Evolutionary conservation across 1,140 invertebrate species (phyloP), one percentile per base, ranked within the genome.

Genomic region (Callitettix versicolor): DNA sequence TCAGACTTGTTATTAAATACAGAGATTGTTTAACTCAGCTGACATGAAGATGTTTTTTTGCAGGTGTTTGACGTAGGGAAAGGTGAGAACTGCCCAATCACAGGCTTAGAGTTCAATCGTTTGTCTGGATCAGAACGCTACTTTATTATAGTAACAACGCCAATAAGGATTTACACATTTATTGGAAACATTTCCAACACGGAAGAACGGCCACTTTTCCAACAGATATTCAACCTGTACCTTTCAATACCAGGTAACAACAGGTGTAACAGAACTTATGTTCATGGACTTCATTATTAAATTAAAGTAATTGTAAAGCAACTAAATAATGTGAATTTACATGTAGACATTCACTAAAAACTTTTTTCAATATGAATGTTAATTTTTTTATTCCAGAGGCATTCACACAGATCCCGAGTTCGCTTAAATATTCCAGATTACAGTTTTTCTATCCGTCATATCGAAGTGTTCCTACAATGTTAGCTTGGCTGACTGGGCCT

Each of bases 41-140:
- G n/a, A n/a, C n/a, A n/a, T 30, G 26, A 4, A 9, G 3, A 30
- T 30, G 26, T 30, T 30, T 3, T 30, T 3, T 71, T 71, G 17
- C 63, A 89, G 88, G 79, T 95, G 34, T 94, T 91, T 66, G 90
- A 92, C 67, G 79, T 95, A 56, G 87, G 88, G 9, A 81, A 84
- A 73, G 80, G 79, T 0, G 72, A 73, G 41, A 78, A 84, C 43
- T 84, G 81, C 46, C 81, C 88, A 1, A 88, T 97, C 33, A 93
- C 86, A 41, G 89, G 88, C 0, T 73, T 96, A 41, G 85, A 91
- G 65, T 89, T 91, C 67, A 81, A 88, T 63, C 80, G 81, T 65
- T 69, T 87, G 34, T 75, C 81, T 4, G 78, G 79, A 58, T 75
- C 79, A 1, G 80, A 82, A 50, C 84, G 77, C 62, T 88, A 84